These are phyloP conservation scores for Cheilosia urbana DNA, from an alignment of 2,888 invertebrate species.

Conservation along the genomic window DNA sequence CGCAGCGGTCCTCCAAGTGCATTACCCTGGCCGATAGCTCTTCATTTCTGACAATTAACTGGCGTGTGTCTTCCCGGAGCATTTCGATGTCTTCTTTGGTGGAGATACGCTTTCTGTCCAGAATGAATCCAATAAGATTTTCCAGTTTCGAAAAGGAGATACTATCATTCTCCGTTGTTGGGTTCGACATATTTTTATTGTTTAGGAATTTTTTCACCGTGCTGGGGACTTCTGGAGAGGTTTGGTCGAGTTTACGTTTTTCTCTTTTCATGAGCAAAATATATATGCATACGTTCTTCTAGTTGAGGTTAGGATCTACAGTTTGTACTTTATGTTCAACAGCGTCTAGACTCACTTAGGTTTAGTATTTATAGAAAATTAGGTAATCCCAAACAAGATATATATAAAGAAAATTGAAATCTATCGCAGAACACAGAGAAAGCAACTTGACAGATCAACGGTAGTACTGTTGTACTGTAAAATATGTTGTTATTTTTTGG, in stretches of 20 bases:
- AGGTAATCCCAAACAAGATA: neutral
- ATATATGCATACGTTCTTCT: neutral
- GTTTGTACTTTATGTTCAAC: neutral
- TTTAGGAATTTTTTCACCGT: neutral
- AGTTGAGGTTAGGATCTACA: neutral
- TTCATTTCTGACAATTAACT: constrained; percentile 1
- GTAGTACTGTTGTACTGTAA: too few species aligned
- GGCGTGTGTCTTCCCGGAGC: neutral
- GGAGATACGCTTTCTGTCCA: neutral
- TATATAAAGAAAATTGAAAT: neutral
- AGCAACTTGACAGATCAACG: neutral
- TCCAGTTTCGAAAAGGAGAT: constrained; percentile 7
- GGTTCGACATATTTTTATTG: constrained; percentile 2
- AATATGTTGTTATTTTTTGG: too few species aligned
- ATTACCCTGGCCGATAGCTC: constrained; percentile 5
- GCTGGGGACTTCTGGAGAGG: neutral
- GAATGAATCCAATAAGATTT: neutral
- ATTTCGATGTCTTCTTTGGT: neutral
- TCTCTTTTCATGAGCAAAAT: neutral
- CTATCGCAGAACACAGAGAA: neutral
- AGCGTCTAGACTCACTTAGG: neutral
- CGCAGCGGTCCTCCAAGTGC: constrained; percentile 5
- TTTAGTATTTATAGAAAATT: neutral
- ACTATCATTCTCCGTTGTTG: neutral
- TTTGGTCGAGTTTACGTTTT: neutral